Base-by-base conservation (phyloP, 2,113 vertebrate species). In the Leptodactylus fuscus region DNA sequence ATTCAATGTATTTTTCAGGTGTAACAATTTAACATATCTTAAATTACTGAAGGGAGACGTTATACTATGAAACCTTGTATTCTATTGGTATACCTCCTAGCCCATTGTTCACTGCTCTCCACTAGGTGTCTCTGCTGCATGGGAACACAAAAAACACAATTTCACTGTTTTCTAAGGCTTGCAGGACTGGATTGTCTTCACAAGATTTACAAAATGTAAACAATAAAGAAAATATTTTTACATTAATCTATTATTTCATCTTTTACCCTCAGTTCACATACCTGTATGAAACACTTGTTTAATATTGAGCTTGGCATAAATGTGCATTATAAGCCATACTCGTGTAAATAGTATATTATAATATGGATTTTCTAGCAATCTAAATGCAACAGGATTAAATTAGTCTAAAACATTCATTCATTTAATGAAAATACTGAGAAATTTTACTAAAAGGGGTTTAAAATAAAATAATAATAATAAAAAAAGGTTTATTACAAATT, bases 51-150 rank as follows among this genome's bases (percentile, higher is more conserved):
- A 32, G 24, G 32, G 32, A 15, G 12, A 32, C 15, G 60, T 29
- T 62, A 4, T 15, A 60, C n/a, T n/a, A n/a, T n/a, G n/a, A 27
- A 15, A 53, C 9, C 1, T 8, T 36, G 15, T 34, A 34, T 7
- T 6, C 15, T 18, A 34, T 2, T 34, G 20, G 62, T 27, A 32
- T 5, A 15, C 60, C 6, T 3, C 24, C 24, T 6, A 32, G 3
- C 4, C 1, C 29, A 67, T 11, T 36, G 16, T 16, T 3, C 32
- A 8, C 29, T 36, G 4, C 29, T 34, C 32, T 34, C 62, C 62
- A 67, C 62, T 67, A 67, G 62, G 34, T 67, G 62, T 67, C 62
- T 36, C 62, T 67, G 62, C 32, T 34, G 62, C 62, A 34, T 67
- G 62, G 29, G 3, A 34, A 32, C 62, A 67, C 29, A 67, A 36